Conservation (phyloP, 2,113 vertebrate genomes). For the Peromyscus californicus region DNA sequence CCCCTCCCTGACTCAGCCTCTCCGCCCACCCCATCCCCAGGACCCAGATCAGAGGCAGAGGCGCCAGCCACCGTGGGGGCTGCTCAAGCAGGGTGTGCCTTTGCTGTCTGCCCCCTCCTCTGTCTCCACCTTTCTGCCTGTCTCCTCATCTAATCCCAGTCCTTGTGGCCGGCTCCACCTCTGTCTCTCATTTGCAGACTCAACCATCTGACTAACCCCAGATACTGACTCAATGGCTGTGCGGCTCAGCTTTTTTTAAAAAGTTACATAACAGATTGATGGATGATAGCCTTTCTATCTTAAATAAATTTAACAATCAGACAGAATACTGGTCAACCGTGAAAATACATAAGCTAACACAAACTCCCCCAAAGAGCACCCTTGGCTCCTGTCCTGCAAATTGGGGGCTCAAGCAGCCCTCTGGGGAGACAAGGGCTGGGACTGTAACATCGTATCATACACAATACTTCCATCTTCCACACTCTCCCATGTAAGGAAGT, state of each 20-base stretch:
- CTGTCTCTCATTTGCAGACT: slow-evolving; percentile 12
- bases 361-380: neutral
- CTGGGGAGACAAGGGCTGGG: rapidly evolving
- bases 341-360: neutral
- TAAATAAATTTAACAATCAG: slow-evolving; percentile 38
- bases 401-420: neutral
- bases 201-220: slow-evolving; percentile 75
- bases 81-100: slow-evolving; percentile 38
- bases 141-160: slow-evolving; percentile 66
- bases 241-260: slow-evolving; percentile 12
- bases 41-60: neutral
- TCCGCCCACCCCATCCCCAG: slow-evolving; percentile 42
- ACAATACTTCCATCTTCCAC: neutral
- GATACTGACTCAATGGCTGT: slow-evolving; percentile 68
- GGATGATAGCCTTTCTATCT: neutral
- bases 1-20: slow-evolving; percentile 73
- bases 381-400: neutral
- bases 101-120: neutral
- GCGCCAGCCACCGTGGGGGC: neutral
- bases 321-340: neutral
- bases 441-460: neutral
- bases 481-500: neutral
- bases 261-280: slow-evolving; percentile 16
- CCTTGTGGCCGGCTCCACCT: slow-evolving; percentile 34
- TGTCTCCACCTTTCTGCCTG: slow-evolving; percentile 37